These are phyloP conservation scores for Megaceryle maxima DNA, from an alignment of 2,113 vertebrate genomes.

Conservation along the genomic window DNA sequence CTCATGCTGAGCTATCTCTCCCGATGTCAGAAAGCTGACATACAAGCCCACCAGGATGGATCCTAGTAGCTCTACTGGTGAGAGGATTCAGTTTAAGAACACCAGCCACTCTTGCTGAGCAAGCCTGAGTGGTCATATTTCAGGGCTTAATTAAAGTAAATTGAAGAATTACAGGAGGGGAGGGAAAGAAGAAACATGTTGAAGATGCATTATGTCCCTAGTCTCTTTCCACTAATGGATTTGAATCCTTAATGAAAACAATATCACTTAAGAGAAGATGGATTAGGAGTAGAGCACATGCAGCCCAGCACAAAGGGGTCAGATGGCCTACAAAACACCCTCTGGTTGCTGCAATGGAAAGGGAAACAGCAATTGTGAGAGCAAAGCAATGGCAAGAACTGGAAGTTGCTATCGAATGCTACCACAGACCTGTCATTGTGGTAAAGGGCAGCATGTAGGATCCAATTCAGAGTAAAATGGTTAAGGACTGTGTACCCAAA, in stretches of 20 bases:
- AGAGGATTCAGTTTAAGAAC: background rate
- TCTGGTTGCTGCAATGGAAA: background rate
- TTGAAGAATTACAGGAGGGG: background rate
- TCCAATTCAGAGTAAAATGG: background rate
- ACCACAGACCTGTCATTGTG: background rate
- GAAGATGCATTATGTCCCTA: background rate
- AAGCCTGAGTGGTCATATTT: background rate
- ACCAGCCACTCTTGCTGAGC: background rate
- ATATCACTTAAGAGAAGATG: background rate
- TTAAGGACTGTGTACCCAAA: background rate
- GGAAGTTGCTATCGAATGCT: background rate
- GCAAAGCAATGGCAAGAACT: background rate
- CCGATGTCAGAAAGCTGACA: background rate
- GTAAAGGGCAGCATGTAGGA: background rate
- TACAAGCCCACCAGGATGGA: too few species aligned
- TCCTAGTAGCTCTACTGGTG: background rate
- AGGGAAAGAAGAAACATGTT: background rate
- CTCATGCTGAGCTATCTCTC: background rate
- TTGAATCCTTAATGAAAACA: background rate
- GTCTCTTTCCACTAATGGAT: background rate
- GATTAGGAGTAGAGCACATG: background rate
- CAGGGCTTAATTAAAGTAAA: background rate
- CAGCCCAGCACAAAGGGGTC: background rate
- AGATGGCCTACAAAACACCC: background rate
- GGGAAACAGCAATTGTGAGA: background rate